Conservation (phyloP, 2,888 invertebrate genomes). For the Pachycephus smyrnensis region DNA sequence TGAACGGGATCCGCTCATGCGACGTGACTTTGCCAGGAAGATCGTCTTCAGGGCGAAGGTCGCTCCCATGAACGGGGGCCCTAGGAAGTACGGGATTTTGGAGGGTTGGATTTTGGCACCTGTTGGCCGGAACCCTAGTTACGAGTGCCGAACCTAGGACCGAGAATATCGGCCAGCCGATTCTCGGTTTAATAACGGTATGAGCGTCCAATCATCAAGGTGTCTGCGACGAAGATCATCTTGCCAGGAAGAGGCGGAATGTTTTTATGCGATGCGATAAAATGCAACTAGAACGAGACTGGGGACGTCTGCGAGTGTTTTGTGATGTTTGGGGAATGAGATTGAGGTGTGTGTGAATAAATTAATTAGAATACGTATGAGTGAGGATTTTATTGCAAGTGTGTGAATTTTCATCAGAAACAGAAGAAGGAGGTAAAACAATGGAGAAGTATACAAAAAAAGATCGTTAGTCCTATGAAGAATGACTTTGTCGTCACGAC, state of each 20-base stretch:
- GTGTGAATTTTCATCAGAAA: too few relatives aligned
- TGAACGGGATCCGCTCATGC: not conserved
- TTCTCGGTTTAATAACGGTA: slow-evolving; percentile 45
- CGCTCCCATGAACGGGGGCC: not conserved
- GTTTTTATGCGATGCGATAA: not conserved
- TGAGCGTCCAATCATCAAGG: not conserved
- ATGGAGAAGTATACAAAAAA: not conserved
- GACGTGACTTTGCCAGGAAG: not conserved
- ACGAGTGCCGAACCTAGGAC: slow-evolving; percentile 68
- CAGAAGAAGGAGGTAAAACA: not conserved
- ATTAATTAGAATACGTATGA: too few relatives aligned
- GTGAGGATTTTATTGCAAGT: too few relatives aligned
- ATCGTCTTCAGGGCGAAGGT: not conserved
- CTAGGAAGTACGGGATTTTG: slow-evolving; percentile 58
- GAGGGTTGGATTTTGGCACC: slow-evolving; percentile 61
- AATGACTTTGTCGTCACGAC: not conserved
- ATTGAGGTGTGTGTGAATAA: not conserved
- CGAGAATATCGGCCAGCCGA: slow-evolving; percentile 47
- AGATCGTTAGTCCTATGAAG: not conserved
- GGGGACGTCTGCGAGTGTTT: not conserved
- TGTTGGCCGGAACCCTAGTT: slow-evolving; percentile 66
- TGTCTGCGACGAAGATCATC: too few relatives aligned
- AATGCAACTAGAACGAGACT: slow-evolving; percentile 10
- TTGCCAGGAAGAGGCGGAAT: slow-evolving; percentile 14
- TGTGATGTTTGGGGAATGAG: slow-evolving; percentile 5